A percentile compares a stretch with the other conserved stretches of the same genome.
phyloP scores from a whole-genome alignment of 2,888 invertebrate species.

The Lochmaea capreae region DNA sequence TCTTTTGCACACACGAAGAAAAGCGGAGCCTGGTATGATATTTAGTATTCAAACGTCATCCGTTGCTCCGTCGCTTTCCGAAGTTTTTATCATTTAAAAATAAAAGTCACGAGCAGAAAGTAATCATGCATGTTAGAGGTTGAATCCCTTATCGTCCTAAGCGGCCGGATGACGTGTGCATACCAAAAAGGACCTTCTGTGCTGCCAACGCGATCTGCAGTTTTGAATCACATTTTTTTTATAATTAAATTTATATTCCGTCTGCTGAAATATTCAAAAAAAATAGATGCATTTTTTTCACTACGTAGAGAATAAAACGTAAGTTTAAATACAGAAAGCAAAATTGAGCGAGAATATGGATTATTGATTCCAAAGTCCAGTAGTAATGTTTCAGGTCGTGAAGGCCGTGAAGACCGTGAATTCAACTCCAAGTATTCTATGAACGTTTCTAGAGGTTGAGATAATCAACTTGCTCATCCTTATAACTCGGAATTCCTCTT shows the following conservation, averaged over 20 bases:
- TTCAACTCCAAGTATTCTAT: too few species aligned
- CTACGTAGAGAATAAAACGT: too few species aligned
- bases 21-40: constrained; percentile 37
- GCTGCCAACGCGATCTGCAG: constrained; percentile 34
- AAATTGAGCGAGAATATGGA: too few species aligned
- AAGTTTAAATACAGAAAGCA: too few species aligned
- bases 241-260: constrained; percentile 32
- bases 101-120: constrained; percentile 63
- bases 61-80: constrained; percentile 49
- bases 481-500: too few species aligned
- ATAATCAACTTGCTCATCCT: too few species aligned
- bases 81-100: constrained; percentile 63
- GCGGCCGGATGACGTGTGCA: constrained; percentile 59
- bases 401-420: too few species aligned
- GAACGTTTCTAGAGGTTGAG: too few species aligned
- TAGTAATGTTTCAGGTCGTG: too few species aligned
- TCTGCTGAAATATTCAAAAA: neutral
- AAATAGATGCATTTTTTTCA: too few species aligned
- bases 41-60: constrained; percentile 49
- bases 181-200: constrained; percentile 53
- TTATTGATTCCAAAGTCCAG: too few species aligned
- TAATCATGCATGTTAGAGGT: constrained; percentile 64
- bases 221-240: constrained; percentile 38
- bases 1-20: constrained; percentile 19
- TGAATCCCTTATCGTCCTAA: constrained; percentile 63